Base-by-base conservation (phyloP, 1,140 invertebrate genomes). In the Pseudoatta argentina region DNA sequence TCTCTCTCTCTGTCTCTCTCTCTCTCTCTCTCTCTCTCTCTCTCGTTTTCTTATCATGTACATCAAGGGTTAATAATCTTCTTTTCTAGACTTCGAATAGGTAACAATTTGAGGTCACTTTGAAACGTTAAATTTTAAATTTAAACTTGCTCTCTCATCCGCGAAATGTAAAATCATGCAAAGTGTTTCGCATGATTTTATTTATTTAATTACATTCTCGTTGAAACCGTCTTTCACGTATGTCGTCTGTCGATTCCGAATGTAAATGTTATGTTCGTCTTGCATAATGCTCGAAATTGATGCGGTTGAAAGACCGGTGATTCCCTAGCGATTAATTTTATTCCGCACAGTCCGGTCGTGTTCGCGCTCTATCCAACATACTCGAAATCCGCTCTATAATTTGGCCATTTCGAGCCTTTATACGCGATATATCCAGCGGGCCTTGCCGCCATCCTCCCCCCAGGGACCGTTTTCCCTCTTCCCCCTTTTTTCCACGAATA, bases 351-450 rank as follows among this genome's bases (percentile, higher is more conserved):
- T 59, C 39, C 44, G 67, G 44, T 14, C 39, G 24, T 14, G 24
- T 14, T 30, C 61, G 61, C 18, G 55, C 27, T 63, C 30, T 44
- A 51, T 53, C 72, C 76, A 71, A 61, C 86, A 73, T 81, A 88
- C 78, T 86, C 77, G 78, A 83, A 57, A 69, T 78, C 87, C 87
- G 86, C 81, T 91, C 89, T 91, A 91, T 91, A 91, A 91, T 91
- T 91, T 91, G 83, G 51, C 90, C 86, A 91, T 91, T 91, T 91
- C 89, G 87, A 59, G 57, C 83, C 85, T 90, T 91, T 91, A 91
- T 91, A 77, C 82, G 85, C 82, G 87, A 83, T 87, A 83, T 87
- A 89, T 77, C 87, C 71, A 88, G 59, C 85, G 48, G 53, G n/a
- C 72, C 72, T 30, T 51, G 18, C 66, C 21, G 53, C 57, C 12